A percentile compares a stretch with the other conserved stretches of the same genome.
These are phyloP conservation scores for Amazona finschi DNA, from an alignment of 2,797 vertebrate species.

Conservation along the genomic window DNA sequence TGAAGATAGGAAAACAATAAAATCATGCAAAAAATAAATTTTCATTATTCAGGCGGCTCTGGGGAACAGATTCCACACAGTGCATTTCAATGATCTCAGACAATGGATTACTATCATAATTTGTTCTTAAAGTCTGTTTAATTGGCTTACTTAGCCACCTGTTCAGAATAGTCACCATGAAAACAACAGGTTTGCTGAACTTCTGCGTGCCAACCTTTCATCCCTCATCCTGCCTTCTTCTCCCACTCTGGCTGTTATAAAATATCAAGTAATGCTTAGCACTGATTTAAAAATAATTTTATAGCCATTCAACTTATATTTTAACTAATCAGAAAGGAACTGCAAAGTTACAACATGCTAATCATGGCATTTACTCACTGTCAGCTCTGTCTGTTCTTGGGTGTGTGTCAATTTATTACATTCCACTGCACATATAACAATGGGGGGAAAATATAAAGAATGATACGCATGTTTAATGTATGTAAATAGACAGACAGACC, in stretches of 20 bases:
- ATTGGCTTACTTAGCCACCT: conserved; percentile 61
- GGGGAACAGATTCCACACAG: conserved; percentile 9
- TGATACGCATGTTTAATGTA: neutral
- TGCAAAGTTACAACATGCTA: neutral
- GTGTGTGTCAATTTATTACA: conserved; percentile 19
- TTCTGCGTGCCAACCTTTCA: conserved; percentile 10
- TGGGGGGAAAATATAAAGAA: neutral
- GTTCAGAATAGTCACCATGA: conserved; percentile 32
- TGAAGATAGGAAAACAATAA: conserved; percentile 13
- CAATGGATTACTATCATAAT: conserved; percentile 53
- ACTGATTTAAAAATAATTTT: neutral
- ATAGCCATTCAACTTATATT: neutral
- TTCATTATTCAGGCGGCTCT: conserved; percentile 17
- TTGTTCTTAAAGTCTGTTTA: conserved; percentile 59
- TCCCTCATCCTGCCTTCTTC: neutral
- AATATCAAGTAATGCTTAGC: neutral
- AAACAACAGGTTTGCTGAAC: neutral
- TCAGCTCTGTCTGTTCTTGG: conserved; percentile 9
- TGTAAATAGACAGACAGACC: neutral
- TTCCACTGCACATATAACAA: neutral
- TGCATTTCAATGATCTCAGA: conserved; percentile 35
- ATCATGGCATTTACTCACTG: conserved; percentile 10
- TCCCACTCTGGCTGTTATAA: neutral
- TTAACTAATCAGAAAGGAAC: neutral
- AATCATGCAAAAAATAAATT: conserved; percentile 32